These are phyloP conservation scores for Hyles euphorbiae DNA, from an alignment of 1,140 invertebrate genomes.

Conservation along the genomic window DNA sequence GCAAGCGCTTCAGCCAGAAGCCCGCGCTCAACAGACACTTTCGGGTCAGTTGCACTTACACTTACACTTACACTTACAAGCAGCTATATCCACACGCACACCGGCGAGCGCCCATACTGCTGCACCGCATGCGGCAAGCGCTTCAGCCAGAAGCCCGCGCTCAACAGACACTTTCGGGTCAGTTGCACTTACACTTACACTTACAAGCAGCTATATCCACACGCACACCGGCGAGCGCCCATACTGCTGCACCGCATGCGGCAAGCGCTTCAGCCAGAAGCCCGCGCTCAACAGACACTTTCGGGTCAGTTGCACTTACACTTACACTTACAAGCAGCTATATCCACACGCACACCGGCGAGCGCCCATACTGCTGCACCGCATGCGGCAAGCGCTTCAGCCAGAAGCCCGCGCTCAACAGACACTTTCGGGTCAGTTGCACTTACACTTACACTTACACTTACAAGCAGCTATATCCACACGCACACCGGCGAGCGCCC, in stretches of 20 bases:
- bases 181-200: too few species aligned
- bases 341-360: constrained; percentile 15
- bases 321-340: too few species aligned
- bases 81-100: constrained; percentile 9
- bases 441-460: too few species aligned
- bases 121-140: constrained; percentile 32
- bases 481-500: constrained; percentile 20
- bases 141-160: constrained; percentile 47
- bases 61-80: too few species aligned
- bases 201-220: too few species aligned
- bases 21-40: constrained; percentile 35
- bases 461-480: too few species aligned
- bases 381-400: constrained; percentile 38
- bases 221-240: constrained; percentile 20
- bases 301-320: too few species aligned
- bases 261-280: constrained; percentile 43
- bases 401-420: constrained; percentile 45
- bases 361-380: constrained; percentile 20
- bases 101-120: constrained; percentile 15
- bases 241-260: constrained; percentile 27
- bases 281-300: constrained; percentile 35
- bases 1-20: constrained; percentile 43
- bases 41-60: too few species aligned
- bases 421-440: constrained; percentile 1
- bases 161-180: constrained; percentile 22